A percentile compares a stretch with the other conserved stretches of the same genome.
Evolutionary conservation across 2,113 vertebrate genomes (phyloP).

Genomic region (Cryptotis parvus): DNA sequence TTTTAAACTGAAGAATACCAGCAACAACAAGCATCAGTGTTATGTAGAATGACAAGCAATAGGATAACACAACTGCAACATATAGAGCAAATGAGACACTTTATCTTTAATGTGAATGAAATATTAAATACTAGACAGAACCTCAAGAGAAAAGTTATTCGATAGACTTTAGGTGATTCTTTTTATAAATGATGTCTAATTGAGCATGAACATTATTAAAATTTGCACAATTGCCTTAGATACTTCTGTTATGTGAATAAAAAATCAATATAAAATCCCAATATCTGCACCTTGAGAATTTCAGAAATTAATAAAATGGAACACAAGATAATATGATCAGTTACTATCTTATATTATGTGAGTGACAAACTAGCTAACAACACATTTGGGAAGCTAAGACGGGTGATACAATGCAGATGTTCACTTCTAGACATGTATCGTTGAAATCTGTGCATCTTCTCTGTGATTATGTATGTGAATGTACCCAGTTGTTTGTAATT

Average conservation of each 20-base stretch:
- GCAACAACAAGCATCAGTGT: neutral
- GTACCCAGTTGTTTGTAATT: no score
- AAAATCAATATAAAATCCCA: neutral
- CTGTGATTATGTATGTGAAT: neutral
- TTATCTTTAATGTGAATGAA: neutral
- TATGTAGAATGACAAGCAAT: neutral
- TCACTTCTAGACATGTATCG: neutral
- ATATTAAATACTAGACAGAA: neutral
- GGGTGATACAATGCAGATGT: no score
- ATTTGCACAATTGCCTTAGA: neutral
- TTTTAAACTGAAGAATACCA: conserved; percentile 14
- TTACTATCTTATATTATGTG: neutral
- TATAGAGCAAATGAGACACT: neutral
- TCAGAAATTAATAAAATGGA: neutral
- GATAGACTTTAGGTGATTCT: neutral
- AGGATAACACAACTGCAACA: neutral
- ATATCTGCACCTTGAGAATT: neutral
- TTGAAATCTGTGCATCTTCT: neutral
- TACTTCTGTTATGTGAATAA: neutral
- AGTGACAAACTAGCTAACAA: conserved; percentile 5
- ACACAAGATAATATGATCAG: neutral
- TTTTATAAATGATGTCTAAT: neutral
- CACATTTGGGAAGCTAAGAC: neutral
- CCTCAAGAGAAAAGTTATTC: neutral
- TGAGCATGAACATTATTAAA: neutral